Conservation (phyloP, 2,797 vertebrate genomes). For the Dermochelys coriacea region DNA sequence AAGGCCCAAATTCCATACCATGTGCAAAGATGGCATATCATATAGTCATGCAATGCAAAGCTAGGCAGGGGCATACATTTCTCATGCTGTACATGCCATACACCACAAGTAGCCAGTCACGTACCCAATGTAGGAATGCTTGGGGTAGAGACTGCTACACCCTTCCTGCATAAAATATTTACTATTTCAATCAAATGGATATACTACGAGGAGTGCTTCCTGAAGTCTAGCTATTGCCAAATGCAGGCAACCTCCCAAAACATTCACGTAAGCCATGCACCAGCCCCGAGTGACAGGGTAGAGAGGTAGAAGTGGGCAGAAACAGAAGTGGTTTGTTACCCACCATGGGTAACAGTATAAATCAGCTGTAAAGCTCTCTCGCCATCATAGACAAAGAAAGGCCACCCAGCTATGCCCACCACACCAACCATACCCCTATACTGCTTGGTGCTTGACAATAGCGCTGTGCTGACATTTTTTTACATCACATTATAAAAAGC, state of each 20-base stretch:
- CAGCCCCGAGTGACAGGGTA: not conserved
- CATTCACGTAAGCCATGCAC: not conserved
- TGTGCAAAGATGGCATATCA: not conserved
- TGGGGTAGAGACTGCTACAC: not conserved
- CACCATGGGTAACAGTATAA: not conserved
- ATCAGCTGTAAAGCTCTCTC: not conserved
- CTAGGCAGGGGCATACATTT: not conserved
- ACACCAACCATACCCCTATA: not conserved
- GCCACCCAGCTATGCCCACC: not conserved
- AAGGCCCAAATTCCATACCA: not conserved
- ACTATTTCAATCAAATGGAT: not conserved
- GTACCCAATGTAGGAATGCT: not conserved
- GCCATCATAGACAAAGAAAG: not conserved
- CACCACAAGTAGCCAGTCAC: fast-evolving
- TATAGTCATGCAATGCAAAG: not conserved
- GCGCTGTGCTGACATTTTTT: not conserved
- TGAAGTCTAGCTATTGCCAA: not conserved
- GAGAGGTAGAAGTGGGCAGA: not conserved
- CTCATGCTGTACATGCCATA: not conserved
- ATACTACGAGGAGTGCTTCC: not conserved
- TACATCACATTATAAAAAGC: not conserved
- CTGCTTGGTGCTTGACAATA: not conserved
- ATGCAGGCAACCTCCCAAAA: not conserved
- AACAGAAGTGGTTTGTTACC: not conserved
- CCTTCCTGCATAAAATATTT: fast-evolving